Evolutionary conservation across 2,797 vertebrate genomes (phyloP).

Genomic region (Streptopelia turtur): DNA sequence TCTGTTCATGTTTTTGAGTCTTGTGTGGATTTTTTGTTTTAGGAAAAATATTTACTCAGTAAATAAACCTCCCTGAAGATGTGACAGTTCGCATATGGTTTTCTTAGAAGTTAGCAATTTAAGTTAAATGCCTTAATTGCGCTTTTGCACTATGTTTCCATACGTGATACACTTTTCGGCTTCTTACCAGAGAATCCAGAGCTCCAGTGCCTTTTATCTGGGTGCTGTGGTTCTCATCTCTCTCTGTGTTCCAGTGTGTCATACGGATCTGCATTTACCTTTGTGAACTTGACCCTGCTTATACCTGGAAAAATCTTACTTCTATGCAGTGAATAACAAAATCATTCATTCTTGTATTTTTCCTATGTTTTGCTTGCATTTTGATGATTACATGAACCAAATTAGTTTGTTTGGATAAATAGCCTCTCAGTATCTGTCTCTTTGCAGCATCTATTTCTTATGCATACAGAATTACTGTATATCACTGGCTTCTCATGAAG

Average conservation of each 20-base stretch:
- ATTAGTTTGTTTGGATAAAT: background rate
- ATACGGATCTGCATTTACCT: rapidly evolving
- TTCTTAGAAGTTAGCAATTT: background rate
- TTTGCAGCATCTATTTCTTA: background rate
- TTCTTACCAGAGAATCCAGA: background rate
- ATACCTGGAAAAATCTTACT: background rate
- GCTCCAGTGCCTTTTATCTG: background rate
- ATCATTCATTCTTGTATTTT: background rate
- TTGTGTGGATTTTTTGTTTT: background rate
- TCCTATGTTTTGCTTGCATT: background rate
- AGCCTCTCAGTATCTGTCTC: background rate
- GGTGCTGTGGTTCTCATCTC: background rate
- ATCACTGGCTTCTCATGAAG: background rate
- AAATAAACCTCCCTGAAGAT: background rate
- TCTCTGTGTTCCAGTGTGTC: background rate
- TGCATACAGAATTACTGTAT: background rate
- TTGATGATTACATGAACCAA: background rate
- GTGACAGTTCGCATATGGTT: background rate
- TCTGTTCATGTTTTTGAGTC: background rate
- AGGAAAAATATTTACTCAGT: background rate
- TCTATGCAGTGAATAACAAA: background rate
- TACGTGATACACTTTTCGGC: rapidly evolving
- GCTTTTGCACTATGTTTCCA: background rate
- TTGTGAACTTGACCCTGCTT: background rate
- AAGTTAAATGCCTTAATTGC: background rate